A percentile compares a stretch with the other conserved stretches of the same genome.
These are phyloP conservation scores for Tiliacea citrago DNA, from an alignment of 2,888 invertebrate genomes.

Conservation along the genomic window DNA sequence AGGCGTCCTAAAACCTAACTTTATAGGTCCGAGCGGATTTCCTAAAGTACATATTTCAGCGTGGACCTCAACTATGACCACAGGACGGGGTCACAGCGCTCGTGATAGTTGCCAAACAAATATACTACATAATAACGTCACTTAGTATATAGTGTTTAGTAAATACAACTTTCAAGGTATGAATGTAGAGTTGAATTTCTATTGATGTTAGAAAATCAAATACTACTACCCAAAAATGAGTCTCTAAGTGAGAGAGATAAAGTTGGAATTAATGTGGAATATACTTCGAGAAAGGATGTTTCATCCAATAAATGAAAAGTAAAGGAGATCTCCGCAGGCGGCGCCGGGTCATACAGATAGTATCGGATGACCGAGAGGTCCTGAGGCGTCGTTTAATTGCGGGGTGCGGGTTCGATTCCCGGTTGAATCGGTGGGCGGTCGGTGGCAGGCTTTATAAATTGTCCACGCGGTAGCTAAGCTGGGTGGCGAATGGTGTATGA, in stretches of 20 bases:
- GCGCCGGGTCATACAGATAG: conserved; percentile 81
- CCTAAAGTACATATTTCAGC: conserved; percentile 74
- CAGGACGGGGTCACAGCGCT: conserved; percentile 76
- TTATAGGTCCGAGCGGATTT: conserved; percentile 64
- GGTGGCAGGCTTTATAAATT: conserved; percentile 82
- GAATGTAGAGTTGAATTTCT: background rate
- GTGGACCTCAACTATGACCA: conserved; percentile 77
- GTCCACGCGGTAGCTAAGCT: conserved; percentile 79
- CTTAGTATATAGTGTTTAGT: background rate
- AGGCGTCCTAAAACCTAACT: conserved; percentile 45
- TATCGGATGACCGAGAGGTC: conserved; percentile 83
- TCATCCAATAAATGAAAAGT: conserved; percentile 51
- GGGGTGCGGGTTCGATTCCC: conserved; percentile 80
- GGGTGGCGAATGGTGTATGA: conserved; percentile 72
- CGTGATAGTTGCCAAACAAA: conserved; percentile 75
- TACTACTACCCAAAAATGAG: conserved; percentile 25
- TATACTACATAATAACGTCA: conserved; percentile 60
- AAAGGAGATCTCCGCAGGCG: conserved; percentile 79
- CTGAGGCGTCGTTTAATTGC: conserved; percentile 86
- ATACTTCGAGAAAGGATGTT: conserved; percentile 53
- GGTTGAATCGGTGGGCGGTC: conserved; percentile 83
- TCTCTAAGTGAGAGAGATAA: background rate
- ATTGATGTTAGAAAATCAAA: fast-evolving
- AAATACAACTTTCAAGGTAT: background rate
- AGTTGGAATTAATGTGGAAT: no score